Evolutionary conservation across 1,140 invertebrate species (phyloP), one percentile per base, ranked within the genome.

Genomic region (Lucilia cuprina): DNA sequence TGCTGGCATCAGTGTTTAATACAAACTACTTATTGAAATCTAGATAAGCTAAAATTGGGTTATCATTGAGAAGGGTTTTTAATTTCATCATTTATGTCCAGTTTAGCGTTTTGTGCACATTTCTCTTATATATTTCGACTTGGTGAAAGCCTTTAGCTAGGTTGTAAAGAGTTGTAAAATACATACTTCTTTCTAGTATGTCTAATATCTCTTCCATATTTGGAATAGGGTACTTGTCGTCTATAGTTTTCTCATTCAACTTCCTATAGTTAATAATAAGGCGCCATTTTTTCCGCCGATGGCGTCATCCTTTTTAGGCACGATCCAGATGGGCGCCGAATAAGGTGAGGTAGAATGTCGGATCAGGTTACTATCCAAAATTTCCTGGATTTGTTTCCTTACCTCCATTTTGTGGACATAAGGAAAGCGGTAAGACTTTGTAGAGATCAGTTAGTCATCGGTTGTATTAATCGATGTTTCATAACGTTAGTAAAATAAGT

Each of bases 111-210:
- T 84, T 82, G 9, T 19, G 35, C 4, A 47, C 35, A 41, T 41
- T 8, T 41, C 8, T 8, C 35, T 41, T 8, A 5, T 8, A 5
- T 5, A 41, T 41, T 41, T 12, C 82, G 47, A 7, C n/a, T 30
- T 82, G 34, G 65, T 17, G 30, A 14, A 35, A 83, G 55, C 25
- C 75, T 30, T 30, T 60, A 83, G 50, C 82, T 80, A n/a, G 92
- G 91, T 30, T 91, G n/a, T n/a, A n/a, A 88, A n/a, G 93, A 91
- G 14, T 88, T 86, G 3, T 25, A 35, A 75, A 75, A n/a, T 75
- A 35, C 13, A 5, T 5, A 21, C 55, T 5, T 60, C n/a, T 60
- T 5, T 12, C 35, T 8, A 41, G 55, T 60, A 5, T 60, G 12
- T 60, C 55, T 60, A 60, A 12, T 4, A 60, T 60, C 13, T 60